Evolutionary conservation across 2,888 invertebrate genomes (phyloP), one percentile per base, ranked within the genome.

Genomic region (Meloe dianella): DNA sequence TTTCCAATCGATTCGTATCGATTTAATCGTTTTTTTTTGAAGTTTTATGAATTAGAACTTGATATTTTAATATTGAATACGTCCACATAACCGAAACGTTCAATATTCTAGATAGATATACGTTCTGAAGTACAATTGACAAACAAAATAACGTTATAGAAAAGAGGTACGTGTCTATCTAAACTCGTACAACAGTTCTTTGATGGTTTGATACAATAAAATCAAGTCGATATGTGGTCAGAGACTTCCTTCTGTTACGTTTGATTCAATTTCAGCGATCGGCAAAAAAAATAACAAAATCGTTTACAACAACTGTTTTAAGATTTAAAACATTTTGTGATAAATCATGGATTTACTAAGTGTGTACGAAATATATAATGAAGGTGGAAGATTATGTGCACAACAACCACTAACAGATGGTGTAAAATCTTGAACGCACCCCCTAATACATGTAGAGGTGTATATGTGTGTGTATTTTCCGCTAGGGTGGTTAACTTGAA

Each of bases 391-490:
- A 69, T 70, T 72, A 71, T 72, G 71, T 68, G 69, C 67, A 60
- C 61, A 63, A 68, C 68, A 67, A 66, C 70, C 64, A 59, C 62
- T 63, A 61, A 62, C 62, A 65, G 66, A 66, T 64, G 72, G 69
- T 71, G 70, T 67, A 71, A 72, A 70, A 68, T 72, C 68, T 68
- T 68, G 60, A 70, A 70, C 72, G 64, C 62, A 70, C 68, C 70
- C 70, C 65, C 67, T 10, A 63, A 65, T 66, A 41, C 1, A 7
- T 17, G 1, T n/a, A 35, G 9, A 35, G 9, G 14, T 10, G 35
- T 35, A 12, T 35, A 2, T 2, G 41, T 41, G 67, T 68, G 67
- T 72, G 66, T 72, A 72, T 72, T 70, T 72, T 71, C 70, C 72
- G 69, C 69, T 67, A 64, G 61, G 67, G 70, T 71, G 70, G 72